A percentile compares a stretch with the other conserved stretches of the same genome.
These are phyloP conservation scores for Lasioglossum vierecki DNA, from an alignment of 2,888 invertebrate species.

Conservation along the genomic window DNA sequence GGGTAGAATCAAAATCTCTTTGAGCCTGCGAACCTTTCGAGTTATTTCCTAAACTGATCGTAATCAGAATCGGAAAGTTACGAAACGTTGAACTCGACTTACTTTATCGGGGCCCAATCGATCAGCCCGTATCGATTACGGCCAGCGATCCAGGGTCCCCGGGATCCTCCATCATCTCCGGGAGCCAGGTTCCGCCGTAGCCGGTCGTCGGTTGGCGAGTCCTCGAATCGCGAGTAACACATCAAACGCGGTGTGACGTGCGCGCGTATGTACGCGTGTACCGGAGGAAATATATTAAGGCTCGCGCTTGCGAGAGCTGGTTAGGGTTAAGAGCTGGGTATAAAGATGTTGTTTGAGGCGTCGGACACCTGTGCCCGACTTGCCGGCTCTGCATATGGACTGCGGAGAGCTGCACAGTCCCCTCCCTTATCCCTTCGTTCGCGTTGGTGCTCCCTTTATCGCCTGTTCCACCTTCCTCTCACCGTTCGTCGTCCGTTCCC, in stretches of 20 bases:
- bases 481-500: conserved; percentile 42
- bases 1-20: neutral
- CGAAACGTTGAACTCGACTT: neutral
- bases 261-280: conserved; percentile 47
- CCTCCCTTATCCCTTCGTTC: conserved; percentile 10
- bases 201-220: neutral
- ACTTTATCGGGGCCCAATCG: neutral
- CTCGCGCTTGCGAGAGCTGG: conserved; percentile 69
- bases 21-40: neutral
- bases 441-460: conserved; percentile 23
- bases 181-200: neutral
- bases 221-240: conserved; percentile 42
- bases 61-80: neutral
- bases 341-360: conserved; percentile 82
- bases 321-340: conserved; percentile 76
- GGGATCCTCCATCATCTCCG: neutral
- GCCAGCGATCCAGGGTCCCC: neutral
- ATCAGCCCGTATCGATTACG: neutral
- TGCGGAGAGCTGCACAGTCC: conserved; percentile 42
- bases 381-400: conserved; percentile 72
- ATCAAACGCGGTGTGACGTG: conserved; percentile 51
- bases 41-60: neutral
- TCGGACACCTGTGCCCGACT: conserved; percentile 80
- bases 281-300: conserved; percentile 70
- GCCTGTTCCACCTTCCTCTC: conserved; percentile 22